Base-by-base conservation (phyloP, 2,888 invertebrate species). In the Sclerodermus sp. region DNA sequence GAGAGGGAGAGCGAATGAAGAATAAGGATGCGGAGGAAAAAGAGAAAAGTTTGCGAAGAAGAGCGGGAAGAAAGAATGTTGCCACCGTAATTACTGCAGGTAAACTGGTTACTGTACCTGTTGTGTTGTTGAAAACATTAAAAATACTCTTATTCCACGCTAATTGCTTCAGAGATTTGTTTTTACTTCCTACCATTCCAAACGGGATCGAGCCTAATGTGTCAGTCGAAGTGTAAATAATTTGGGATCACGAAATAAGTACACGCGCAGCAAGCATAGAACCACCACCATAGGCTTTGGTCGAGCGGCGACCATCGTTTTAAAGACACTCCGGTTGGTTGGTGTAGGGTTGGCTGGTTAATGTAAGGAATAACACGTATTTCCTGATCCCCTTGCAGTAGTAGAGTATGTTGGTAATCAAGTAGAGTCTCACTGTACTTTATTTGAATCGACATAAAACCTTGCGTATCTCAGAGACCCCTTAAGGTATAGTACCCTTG, bases 91-190 rank as follows among this genome's bases (percentile, higher is more conserved):
- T 72, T 73, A 70, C 73, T 72, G 58, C 74, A 75, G 75, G 75
- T 74, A 74, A 74, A 71, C 68, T 73, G 73, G 67, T 74, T 72
- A 71, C 64, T 74, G 74, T 75, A 75, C 75, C 75, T 75, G 75
- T 74, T 75, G n/a, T n/a, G 71, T 74, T 75, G 75, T 74, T 75
- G 72, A 74, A 66, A 66, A 71, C 68, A 71, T 73, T 73, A 75
- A 73, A 72, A 73, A 69, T 68, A 74, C 64, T 74, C 73, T 74
- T 74, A 75, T 73, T 73, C 74, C 73, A 74, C 64, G 73, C 71
- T 74, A 70, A 68, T 58, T 57, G 65, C 66, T 71, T 67, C 15
- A 58, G 51, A 49, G 55, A 62, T 62, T 60, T 64, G 60, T 64
- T 65, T 54, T 57, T 60, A 49, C 60, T 57, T 62, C 52, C 49